These are phyloP conservation scores for Thripadectes ignobilis DNA, from an alignment of 2,797 vertebrate species.

Conservation along the genomic window DNA sequence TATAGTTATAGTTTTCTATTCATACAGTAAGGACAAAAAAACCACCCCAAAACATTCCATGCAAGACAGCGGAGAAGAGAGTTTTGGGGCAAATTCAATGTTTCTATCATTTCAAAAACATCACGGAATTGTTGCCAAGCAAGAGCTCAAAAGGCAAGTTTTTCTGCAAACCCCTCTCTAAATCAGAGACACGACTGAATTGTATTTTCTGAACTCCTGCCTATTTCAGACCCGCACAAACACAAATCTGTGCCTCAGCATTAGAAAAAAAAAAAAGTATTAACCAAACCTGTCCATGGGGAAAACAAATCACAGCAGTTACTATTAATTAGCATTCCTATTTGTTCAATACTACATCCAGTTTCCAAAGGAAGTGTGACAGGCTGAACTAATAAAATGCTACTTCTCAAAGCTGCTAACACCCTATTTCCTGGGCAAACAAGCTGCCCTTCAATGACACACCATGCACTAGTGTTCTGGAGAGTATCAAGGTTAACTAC, in stretches of 20 bases:
- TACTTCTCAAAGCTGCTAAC: slow-evolving; percentile 16
- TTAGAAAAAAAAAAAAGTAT: neutral
- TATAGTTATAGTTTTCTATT: neutral
- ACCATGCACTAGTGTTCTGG: neutral
- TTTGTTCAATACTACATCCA: slow-evolving; percentile 39
- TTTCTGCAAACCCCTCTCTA: neutral
- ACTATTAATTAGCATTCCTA: slow-evolving; percentile 33
- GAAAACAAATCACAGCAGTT: neutral
- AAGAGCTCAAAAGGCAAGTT: neutral
- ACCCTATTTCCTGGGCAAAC: neutral
- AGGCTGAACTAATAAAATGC: slow-evolving; percentile 18
- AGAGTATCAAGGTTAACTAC: neutral
- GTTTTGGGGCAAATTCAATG: neutral
- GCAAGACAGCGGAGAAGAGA: neutral
- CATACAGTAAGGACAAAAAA: neutral
- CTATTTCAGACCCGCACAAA: neutral
- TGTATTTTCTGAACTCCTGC: neutral
- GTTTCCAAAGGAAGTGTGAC: slow-evolving; percentile 30
- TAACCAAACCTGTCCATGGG: neutral
- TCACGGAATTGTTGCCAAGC: neutral
- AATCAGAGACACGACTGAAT: neutral
- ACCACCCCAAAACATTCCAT: neutral
- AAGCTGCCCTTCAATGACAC: neutral
- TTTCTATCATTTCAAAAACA: neutral
- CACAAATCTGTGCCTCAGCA: neutral